Percentiles rank a stretch among this genome's conserved stretches.
These are phyloP conservation scores for Bursaphelenchus mucronatus DNA, from an alignment of 1,140 invertebrate genomes.

Conservation along the genomic window DNA sequence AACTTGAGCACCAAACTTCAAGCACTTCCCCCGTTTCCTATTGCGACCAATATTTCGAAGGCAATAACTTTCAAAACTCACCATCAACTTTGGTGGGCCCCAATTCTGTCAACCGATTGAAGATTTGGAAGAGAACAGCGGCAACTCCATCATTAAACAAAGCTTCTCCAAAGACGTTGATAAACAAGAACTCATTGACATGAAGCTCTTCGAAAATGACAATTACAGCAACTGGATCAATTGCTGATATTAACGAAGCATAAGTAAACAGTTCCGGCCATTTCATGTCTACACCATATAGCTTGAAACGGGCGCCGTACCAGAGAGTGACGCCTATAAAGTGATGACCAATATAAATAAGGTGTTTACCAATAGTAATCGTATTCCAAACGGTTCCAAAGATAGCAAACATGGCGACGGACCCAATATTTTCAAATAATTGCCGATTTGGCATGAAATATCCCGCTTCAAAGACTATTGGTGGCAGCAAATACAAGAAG, in stretches of 20 bases:
- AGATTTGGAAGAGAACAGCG: slow-evolving; percentile 31
- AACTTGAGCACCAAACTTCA: too few species aligned
- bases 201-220: slow-evolving; percentile 56
- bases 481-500: slow-evolving; percentile 62
- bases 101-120: slow-evolving; percentile 2
- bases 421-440: slow-evolving; percentile 92
- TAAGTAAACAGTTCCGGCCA: slow-evolving; percentile 83
- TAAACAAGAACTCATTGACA: slow-evolving; percentile 93
- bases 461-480: slow-evolving; percentile 66
- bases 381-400: slow-evolving; percentile 66
- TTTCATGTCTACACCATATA: slow-evolving; percentile 48
- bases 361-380: slow-evolving; percentile 49
- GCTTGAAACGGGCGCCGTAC: slow-evolving; percentile 30
- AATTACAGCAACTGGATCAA: slow-evolving; percentile 87
- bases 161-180: slow-evolving; percentile 97
- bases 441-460: slow-evolving; percentile 95
- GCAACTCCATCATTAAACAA: slow-evolving; percentile 84
- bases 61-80: too few species aligned
- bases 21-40: too few species aligned
- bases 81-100: too few species aligned
- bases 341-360: slow-evolving; percentile 1
- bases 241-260: slow-evolving; percentile 88
- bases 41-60: too few species aligned
- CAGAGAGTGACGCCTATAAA: slow-evolving; percentile 28
- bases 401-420: slow-evolving; percentile 89